Conservation (phyloP, 2,888 invertebrate species). For the Noctua fimbriata region DNA sequence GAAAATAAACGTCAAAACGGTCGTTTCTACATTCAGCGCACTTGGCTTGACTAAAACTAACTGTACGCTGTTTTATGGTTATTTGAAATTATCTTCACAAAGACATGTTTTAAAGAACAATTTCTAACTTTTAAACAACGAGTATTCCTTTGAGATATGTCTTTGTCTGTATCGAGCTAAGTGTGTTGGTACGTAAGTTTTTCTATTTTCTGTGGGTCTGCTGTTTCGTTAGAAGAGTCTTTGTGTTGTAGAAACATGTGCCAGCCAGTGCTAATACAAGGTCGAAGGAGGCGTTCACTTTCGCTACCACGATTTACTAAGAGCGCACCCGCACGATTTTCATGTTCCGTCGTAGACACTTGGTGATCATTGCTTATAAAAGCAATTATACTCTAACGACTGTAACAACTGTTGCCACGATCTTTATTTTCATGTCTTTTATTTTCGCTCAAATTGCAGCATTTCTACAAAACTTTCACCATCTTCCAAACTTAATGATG, state of each 20-base stretch:
- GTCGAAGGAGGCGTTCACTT: slow-evolving; percentile 83
- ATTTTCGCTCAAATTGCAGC: slow-evolving; percentile 53
- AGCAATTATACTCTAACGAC: slow-evolving; percentile 71
- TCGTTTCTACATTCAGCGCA: slow-evolving; percentile 29
- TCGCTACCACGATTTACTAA: slow-evolving; percentile 79
- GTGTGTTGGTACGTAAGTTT: slow-evolving; percentile 19
- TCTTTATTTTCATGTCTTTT: slow-evolving; percentile 59
- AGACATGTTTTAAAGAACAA: slow-evolving; percentile 21
- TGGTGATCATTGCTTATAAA: slow-evolving; percentile 69
- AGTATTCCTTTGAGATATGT: slow-evolving; percentile 22
- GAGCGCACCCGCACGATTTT: slow-evolving; percentile 72
- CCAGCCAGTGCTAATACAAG: slow-evolving; percentile 75
- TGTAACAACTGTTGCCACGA: slow-evolving; percentile 62
- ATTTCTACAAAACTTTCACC: slow-evolving; percentile 55
- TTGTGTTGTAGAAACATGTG: slow-evolving; percentile 52
- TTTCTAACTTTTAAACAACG: slow-evolving; percentile 37
- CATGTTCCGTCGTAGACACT: slow-evolving; percentile 67
- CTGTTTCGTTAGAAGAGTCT: slow-evolving; percentile 31
- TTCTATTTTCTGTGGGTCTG: slow-evolving; percentile 39
- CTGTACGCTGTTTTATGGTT: slow-evolving; percentile 23
- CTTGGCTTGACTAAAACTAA: slow-evolving; percentile 28
- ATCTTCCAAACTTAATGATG: slow-evolving; percentile 46
- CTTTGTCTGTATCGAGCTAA: slow-evolving; percentile 14
- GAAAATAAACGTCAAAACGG: slow-evolving; percentile 30
- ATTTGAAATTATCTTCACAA: slow-evolving; percentile 36